Evolutionary conservation across 2,888 invertebrate genomes (phyloP).

Genomic region (Dryocosmus kuriphilus): DNA sequence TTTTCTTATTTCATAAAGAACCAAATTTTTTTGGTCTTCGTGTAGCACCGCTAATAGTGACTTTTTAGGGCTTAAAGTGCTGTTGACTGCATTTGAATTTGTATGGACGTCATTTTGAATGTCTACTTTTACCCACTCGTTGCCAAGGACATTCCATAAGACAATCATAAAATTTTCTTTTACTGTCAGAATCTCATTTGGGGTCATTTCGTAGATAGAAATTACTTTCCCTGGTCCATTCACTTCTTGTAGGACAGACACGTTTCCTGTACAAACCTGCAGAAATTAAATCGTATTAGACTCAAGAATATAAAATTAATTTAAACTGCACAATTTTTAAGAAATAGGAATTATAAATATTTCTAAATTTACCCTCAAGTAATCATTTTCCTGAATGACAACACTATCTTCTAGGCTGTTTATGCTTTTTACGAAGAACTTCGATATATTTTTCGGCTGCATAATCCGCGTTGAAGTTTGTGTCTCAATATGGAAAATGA

Average conservation of each 20-base stretch:
- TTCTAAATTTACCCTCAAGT: slow-evolving; percentile 49
- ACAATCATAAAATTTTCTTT: slow-evolving; percentile 60
- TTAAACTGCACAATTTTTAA: not conserved
- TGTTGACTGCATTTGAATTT: slow-evolving; percentile 53
- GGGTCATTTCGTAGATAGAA: slow-evolving; percentile 61
- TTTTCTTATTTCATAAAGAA: slow-evolving; percentile 59
- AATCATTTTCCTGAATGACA: slow-evolving; percentile 48
- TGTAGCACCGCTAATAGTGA: slow-evolving; percentile 63
- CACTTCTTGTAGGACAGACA: slow-evolving; percentile 57
- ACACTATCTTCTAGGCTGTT: slow-evolving; percentile 52
- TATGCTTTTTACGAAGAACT: slow-evolving; percentile 56
- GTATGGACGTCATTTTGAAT: slow-evolving; percentile 41
- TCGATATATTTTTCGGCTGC: slow-evolving; percentile 45
- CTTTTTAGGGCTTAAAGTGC: slow-evolving; percentile 63
- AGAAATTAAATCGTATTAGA: slow-evolving; percentile 6
- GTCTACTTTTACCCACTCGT: slow-evolving; percentile 50
- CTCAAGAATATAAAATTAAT: not conserved
- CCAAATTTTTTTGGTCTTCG: slow-evolving; percentile 55
- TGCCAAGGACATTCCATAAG: slow-evolving; percentile 62
- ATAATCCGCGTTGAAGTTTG: not conserved
- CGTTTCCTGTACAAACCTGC: slow-evolving; percentile 60
- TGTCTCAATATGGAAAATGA: slow-evolving; percentile 69
- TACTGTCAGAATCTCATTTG: slow-evolving; percentile 64
- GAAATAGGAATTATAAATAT: not conserved
- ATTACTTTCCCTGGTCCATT: slow-evolving; percentile 55